Base-by-base conservation (phyloP, 2,888 invertebrate species). In the Ectemnius lituratus region DNA sequence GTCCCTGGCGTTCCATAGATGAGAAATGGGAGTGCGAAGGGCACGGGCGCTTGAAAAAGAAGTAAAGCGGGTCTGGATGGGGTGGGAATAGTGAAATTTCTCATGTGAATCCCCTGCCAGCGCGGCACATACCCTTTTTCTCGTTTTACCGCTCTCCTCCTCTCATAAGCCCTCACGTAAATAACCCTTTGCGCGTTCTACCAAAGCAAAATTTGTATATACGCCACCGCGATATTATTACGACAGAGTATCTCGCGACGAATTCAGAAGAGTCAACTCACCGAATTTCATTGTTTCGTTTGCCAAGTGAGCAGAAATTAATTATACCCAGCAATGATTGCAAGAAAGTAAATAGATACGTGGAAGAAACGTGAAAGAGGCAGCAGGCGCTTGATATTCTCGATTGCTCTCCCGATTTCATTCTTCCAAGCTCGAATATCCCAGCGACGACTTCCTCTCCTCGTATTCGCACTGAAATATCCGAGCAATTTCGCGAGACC, bases 91-190 rank as follows among this genome's bases (percentile, higher is more conserved):
- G 83, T 76, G 83, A 83, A 84, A 85, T 86, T 85, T 86, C 80
- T 83, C 84, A 86, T 85, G 86, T 81, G 85, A 85, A 87, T 86
- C 81, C 79, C 64, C 62, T 49, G 66, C 63, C 71, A 79, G 65
- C 63, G 57, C 63, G 45, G 62, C 49, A 76, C 37, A 62, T 73
- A 49, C 70, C 37, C 8, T 11, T 8, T 6, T 11, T 37, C 37
- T 37, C 37, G 11, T 37, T 37, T 11, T 37, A 6, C 37, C 37
- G 75, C 67, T 75, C 67, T 68, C 63, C 37, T 37, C 37, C 2
- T 23, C 60, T 77, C 66, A 65, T 70, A 73, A 76, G 69, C 75
- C 66, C 58, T 49, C 69, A 70, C 76, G 75, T 76, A 84, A 81
- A 83, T 85, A 83, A 85, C 80, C 78, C 65, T 65, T 76, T 66